Evolutionary conservation across 2,888 invertebrate genomes (phyloP).

Genomic region (Dione vanillae): DNA sequence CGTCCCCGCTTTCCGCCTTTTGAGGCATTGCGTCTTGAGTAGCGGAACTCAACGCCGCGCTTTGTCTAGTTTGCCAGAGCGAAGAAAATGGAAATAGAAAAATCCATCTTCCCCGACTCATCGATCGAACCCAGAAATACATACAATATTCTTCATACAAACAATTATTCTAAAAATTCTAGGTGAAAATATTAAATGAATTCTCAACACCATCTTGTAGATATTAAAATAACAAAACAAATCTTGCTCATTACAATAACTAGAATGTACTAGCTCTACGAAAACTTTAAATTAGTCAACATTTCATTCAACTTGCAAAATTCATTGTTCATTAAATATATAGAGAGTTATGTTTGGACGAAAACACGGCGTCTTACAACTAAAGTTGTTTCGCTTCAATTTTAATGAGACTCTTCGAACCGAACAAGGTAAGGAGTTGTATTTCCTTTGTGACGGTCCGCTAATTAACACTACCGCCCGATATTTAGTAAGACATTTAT

Average conservation of each 20-base stretch:
- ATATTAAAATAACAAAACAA: neutral
- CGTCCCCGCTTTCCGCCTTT: too few relatives aligned
- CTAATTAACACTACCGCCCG: conserved; percentile 63
- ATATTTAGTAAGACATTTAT: conserved; percentile 44
- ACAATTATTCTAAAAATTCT: neutral
- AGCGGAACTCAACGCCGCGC: too few relatives aligned
- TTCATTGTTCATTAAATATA: conserved; percentile 42
- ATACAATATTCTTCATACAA: too few relatives aligned
- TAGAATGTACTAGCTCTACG: neutral
- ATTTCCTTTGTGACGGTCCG: conserved; percentile 68
- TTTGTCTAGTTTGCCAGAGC: too few relatives aligned
- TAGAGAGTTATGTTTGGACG: conserved; percentile 26
- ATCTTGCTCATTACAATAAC: conserved; percentile 1
- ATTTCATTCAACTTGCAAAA: conserved; percentile 24
- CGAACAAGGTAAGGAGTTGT: conserved; percentile 55
- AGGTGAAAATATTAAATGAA: too few relatives aligned
- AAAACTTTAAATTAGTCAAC: conserved; percentile 40
- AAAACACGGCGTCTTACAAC: conserved; percentile 40
- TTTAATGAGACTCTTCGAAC: conserved; percentile 70
- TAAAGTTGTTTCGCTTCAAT: conserved; percentile 48
- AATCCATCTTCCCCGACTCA: too few relatives aligned
- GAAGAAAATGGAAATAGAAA: too few relatives aligned
- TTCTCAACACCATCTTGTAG: neutral
- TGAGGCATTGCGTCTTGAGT: too few relatives aligned
- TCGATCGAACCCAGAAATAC: too few relatives aligned